Evolutionary conservation across 2,113 vertebrate genomes (phyloP), one percentile per base, ranked within the genome.

Genomic region (Grus americana): DNA sequence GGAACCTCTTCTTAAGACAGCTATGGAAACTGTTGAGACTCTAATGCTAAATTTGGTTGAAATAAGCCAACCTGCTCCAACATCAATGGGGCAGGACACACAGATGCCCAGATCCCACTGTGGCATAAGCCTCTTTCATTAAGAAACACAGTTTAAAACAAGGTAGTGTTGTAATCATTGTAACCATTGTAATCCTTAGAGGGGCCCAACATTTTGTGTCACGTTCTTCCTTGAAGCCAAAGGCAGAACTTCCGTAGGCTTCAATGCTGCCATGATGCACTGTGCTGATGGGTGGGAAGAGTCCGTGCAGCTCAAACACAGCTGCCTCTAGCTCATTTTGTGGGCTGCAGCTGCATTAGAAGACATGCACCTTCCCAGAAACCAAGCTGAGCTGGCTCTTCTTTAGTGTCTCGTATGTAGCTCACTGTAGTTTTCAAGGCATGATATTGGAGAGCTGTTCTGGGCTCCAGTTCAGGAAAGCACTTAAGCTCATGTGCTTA

Each of bases 381-480:
- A 79, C 46, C 42, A 74, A 49, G 32, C 66, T 72, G 76, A 73
- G 44, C 47, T 79, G 50, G 18, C 50, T 59, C 13, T 86, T 78
- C 59, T 84, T 81, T 16, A 87, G 44, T n/a, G 36, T 30, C 68
- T 89, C 2, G 0, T 46, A n/a, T 16, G 7, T 34, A n/a, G 38
- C 59, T 71, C 44, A 9, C 34, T 74, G 30, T 26, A 76, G 57
- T 46, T 57, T 81, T 79, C 62, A 79, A 87, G 76, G 40, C 68
- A 65, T 49, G 71, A 62, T 66, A 57, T 2, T 42, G 78, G 65
- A 89, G 50, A 58, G 40, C 20, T 44, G 44, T 81, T 89, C 73
- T 73, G 80, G 95, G 80, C 88, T 73, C 12, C 42, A 23, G 75
- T 86, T 95, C 93, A 96, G 92, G 70, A 92, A 63, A 90, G n/a